Evolutionary conservation across 2,888 invertebrate species (phyloP), one percentile per base, ranked within the genome.

Genomic region (Drosophila picticornis): DNA sequence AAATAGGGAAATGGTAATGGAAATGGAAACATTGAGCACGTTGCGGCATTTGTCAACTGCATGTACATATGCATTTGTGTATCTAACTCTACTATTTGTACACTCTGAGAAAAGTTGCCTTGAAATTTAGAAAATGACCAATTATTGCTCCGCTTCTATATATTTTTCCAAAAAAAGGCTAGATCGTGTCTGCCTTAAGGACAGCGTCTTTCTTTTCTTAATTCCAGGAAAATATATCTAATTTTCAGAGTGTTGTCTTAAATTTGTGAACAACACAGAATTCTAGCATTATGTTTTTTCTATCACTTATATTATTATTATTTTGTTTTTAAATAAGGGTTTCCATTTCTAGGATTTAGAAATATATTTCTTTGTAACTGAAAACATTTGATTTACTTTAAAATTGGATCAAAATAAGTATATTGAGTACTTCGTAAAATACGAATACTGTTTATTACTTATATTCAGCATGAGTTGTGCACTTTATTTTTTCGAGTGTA

Each of bases 21-120:
- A 63, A 72, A 76, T 83, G 73, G 69, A 88, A 78, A 85, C 90
- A 85, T 83, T 85, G 84, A 90, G 90, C 85, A 90, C 87, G 87
- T 88, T 90, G 90, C 84, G 75, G 78, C 85, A 85, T 85, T 85
- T 90, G 85, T 85, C 85, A 85, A 90, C 90, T 79, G 64, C 68
- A 72, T 56, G 86, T 19, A 48, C 19, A 25, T 19, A 36, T 29
- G 46, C 46, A 53, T 51, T 19, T 27, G 3, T 32, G n/a, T 46
- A 58, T 59, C 32, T 60, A 27, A 25, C 25, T 16, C n/a, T 29
- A n/a, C 27, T 29, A 29, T n/a, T 2, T 9, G 2, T n/a, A 13
- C 55, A 56, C 55, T 31, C n/a, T 2, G 4, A 19, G 27, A 50
- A 50, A 50, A 27, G 27, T 10, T 4, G 13, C 4, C 22, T 7